Conservation (phyloP, 2,888 invertebrate genomes). For the Amphipoea lucens region DNA sequence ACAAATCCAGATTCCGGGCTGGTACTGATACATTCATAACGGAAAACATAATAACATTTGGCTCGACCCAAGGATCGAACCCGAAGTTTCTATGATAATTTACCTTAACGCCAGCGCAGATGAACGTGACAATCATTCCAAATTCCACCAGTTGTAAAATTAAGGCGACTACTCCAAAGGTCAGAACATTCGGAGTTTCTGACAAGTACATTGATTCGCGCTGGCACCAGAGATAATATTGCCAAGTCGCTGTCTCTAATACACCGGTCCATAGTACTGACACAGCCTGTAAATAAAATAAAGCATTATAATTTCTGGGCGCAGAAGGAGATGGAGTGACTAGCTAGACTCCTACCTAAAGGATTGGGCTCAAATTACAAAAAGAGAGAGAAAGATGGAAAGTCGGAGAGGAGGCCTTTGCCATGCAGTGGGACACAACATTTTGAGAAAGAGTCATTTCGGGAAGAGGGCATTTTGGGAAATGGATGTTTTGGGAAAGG, state of each 20-base stretch:
- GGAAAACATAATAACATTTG: no score
- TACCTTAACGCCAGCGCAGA: constrained; percentile 33
- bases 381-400: no score
- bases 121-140: constrained; percentile 36
- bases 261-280: constrained; percentile 34
- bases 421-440: no score
- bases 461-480: no score
- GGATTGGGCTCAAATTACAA: no score
- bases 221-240: not conserved
- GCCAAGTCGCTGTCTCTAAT: not conserved
- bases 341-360: no score
- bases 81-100: not conserved
- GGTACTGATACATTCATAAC: not conserved
- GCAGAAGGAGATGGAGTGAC: not conserved
- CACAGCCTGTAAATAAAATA: constrained; percentile 19
- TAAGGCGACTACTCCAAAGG: not conserved
- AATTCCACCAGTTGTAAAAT: constrained; percentile 31
- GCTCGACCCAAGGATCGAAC: not conserved
- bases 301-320: not conserved
- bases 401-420: not conserved
- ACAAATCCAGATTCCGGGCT: no score
- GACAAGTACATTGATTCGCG: rapidly evolving
- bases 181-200: not conserved
- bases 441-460: no score
- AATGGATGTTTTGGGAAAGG: no score